phyloP scores from a whole-genome alignment of 2,888 invertebrate genomes.

The Drosophila affinis region DNA sequence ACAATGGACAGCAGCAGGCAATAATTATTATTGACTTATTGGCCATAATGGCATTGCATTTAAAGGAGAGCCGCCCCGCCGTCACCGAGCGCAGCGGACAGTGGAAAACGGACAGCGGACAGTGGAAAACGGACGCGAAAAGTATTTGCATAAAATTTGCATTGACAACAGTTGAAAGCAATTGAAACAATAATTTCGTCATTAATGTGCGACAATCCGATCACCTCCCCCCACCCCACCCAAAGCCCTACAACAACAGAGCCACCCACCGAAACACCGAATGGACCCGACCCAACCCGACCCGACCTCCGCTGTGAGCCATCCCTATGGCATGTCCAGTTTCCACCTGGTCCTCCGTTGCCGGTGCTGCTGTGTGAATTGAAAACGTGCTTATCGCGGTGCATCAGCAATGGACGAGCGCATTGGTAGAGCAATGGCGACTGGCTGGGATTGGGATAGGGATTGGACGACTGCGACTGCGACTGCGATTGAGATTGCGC shows the following conservation, averaged over 20 bases:
- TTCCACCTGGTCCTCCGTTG: conserved; percentile 15
- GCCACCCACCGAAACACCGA: no score
- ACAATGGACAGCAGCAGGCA: conserved; percentile 19
- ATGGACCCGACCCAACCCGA: no score
- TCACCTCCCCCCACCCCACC: conserved; percentile 25
- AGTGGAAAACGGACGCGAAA: conserved; percentile 40
- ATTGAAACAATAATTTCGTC: conserved; percentile 81
- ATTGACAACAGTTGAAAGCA: conserved; percentile 80
- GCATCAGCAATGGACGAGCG: conserved; percentile 64
- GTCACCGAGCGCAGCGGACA: no score
- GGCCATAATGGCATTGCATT: conserved; percentile 71
- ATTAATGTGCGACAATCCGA: conserved; percentile 76
- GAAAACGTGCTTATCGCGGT: conserved; percentile 78
- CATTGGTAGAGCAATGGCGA: neutral
- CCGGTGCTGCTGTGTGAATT: conserved; percentile 64
- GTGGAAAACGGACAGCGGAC: neutral
- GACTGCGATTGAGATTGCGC: conserved; percentile 5
- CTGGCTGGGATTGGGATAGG: neutral
- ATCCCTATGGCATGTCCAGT: neutral
- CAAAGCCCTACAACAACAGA: neutral
- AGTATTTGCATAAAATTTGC: conserved; percentile 79
- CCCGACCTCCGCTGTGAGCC: no score
- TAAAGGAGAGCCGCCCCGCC: conserved; percentile 41
- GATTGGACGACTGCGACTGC: no score
- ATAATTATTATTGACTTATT: conserved; percentile 80